Base-by-base conservation (phyloP, 2,797 vertebrate genomes). In the Mustela erminea region DNA sequence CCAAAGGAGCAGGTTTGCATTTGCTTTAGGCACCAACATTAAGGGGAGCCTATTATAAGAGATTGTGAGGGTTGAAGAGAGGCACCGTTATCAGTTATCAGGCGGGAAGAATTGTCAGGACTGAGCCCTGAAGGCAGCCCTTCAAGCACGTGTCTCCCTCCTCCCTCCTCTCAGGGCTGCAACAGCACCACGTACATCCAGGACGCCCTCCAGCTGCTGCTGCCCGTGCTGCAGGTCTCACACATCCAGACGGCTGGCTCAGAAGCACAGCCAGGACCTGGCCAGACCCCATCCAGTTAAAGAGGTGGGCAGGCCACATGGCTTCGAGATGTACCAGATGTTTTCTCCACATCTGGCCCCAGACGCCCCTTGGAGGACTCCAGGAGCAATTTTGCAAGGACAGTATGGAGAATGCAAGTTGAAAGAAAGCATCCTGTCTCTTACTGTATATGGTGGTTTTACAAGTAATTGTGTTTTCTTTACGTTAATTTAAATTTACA, bases 141-240 rank as follows among this genome's bases (percentile, higher is more conserved):
- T 91, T 85, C 49, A 93, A 20, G 12, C 43, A 32, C 9, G 0
- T 11, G 95, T 32, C 97, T 97, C 98, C 64, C 97, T 93, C 97
- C 97, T 97, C 98, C 64, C 97, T 93, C 97, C 70, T 87, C 88
- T 18, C 98, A 99, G 99, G 99, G 99, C 43, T 99, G 99, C 97
- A 99, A 99, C 98, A 99, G 99, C 96, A 99, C 99, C 23, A 98
- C 99, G 20, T 99, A 99, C 62, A 99, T 99, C 96, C 99, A 99
- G 95, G 99, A 99, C 74, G 99, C 99, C 86, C 99, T 99, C 98
- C 99, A 99, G 98, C 99, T 99, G 97, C 98, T 99, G 98, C 99
- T 99, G 97, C 99, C 99, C 0, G 97, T 99, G 94, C 99, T 99
- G 95, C 99, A 99, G 97, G 99, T 99, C 87, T 99, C 99, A 29